Evolutionary conservation across 2,113 vertebrate genomes (phyloP), one percentile per base, ranked within the genome.

Genomic region (Melanerpes formicivorus): DNA sequence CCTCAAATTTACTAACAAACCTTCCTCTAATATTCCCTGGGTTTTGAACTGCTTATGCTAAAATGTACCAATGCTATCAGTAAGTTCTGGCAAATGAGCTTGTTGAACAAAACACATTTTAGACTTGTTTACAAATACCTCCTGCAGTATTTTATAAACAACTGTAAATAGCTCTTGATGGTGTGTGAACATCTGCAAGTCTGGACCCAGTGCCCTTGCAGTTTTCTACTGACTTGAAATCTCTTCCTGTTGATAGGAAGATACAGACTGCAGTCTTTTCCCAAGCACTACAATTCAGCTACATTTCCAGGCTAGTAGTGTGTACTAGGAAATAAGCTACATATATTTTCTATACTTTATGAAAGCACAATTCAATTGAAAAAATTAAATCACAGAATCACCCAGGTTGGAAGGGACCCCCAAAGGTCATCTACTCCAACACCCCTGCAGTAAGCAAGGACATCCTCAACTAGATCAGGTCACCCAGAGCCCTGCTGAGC

Each of bases 101-200:
- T 87, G 73, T 52, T 66, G 56, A 84, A 73, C 19, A 90, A 84
- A 94, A 63, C 11, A 11, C 56, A 44, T 44, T 66, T 84, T 11
- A 59, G 23, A 71, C 66, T 76, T 90, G 69, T 90, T 87, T 88
- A 81, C 80, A 81, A 88, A 90, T 52, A 79, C 30, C 55, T 76
- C 23, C 70, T 84, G 63, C 71, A 76, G 63, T n/a, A 72, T 72
- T 84, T 92, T 19, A 59, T 60, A 81, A 93, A 84, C 80, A 84
- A 65, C 44, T 48, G 62, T 71, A 76, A 72, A 79, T 18, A 70
- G 78, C 37, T 82, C 56, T 66, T 79, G 16, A 63, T 42, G 44
- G 46, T 32, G 55, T 19, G n/a, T 18, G 23, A 88, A 84, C 55
- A 82, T 18, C 73, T 93, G 80, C 70, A 87, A 79, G 62, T 16